Evolutionary conservation across 2,888 invertebrate species (phyloP).

Genomic region (Drosophila vallismaia): DNA sequence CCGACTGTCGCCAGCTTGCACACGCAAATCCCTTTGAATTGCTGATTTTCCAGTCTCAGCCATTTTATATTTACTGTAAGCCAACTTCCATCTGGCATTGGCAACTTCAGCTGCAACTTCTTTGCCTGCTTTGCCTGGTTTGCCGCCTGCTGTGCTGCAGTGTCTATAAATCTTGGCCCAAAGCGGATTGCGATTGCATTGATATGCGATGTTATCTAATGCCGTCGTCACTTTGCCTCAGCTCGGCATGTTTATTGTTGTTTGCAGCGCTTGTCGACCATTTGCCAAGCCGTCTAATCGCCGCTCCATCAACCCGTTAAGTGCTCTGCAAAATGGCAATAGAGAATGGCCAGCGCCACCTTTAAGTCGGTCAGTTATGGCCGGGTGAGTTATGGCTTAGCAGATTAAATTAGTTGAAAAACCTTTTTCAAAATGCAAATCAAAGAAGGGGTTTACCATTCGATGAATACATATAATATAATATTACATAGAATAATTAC

Average conservation of each 20-base stretch:
- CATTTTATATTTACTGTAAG: constrained; percentile 48
- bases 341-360: constrained; percentile 47
- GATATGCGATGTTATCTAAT: constrained; percentile 69
- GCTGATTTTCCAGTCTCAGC: constrained; percentile 54
- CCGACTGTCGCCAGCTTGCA: constrained; percentile 58
- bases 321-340: constrained; percentile 56
- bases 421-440: neutral
- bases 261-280: constrained; percentile 45
- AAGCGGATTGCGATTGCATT: constrained; percentile 75
- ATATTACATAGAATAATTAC: no score
- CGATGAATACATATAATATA: neutral
- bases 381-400: constrained; percentile 47
- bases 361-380: constrained; percentile 50
- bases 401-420: constrained; percentile 1
- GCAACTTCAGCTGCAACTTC: constrained; percentile 24
- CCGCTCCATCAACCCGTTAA: constrained; percentile 49
- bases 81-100: constrained; percentile 29
- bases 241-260: constrained; percentile 62
- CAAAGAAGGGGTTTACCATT: neutral
- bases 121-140: neutral
- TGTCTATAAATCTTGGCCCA: constrained; percentile 68
- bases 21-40: constrained; percentile 72
- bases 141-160: constrained; percentile 43
- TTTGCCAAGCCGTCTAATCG: constrained; percentile 27
- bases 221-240: constrained; percentile 45